These are phyloP conservation scores for Escarpia spicata DNA, from an alignment of 2,888 invertebrate species.

Conservation along the genomic window DNA sequence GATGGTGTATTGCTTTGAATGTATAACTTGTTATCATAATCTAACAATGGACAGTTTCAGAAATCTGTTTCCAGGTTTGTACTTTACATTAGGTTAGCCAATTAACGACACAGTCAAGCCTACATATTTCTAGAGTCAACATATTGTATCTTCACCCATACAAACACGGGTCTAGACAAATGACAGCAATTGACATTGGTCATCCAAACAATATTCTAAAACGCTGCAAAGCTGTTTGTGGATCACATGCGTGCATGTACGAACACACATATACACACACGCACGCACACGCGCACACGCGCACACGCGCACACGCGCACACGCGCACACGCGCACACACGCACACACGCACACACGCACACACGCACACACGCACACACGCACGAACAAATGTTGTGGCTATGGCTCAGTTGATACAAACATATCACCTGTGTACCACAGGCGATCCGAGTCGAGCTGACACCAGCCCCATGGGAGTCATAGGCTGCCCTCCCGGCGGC, in stretches of 20 bases:
- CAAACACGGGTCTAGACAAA: not conserved
- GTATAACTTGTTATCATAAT: too few species aligned
- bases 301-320: not conserved
- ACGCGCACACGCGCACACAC: constrained; percentile 7
- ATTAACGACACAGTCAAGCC: too few species aligned
- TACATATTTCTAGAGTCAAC: too few species aligned
- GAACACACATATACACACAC: constrained; percentile 23
- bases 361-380: not conserved
- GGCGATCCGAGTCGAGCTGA: constrained; percentile 91
- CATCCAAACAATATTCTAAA: not conserved
- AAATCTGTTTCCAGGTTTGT: too few species aligned
- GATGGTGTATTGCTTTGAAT: too few species aligned
- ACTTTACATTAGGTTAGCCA: too few species aligned
- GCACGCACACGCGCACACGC: constrained; percentile 1
- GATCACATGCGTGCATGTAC: not conserved
- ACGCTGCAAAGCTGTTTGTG: not conserved
- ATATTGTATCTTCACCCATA: too few species aligned
- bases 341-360: constrained; percentile 7
- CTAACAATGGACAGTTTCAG: too few species aligned
- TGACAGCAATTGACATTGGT: not conserved
- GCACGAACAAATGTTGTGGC: not conserved
- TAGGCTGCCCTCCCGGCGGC: constrained; percentile 79
- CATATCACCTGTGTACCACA: constrained; percentile 84
- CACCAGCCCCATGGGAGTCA: constrained; percentile 84
- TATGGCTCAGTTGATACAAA: constrained; percentile 29